Conservation (phyloP, 2,113 vertebrate genomes). For the Hymenochirus boettgeri region DNA sequence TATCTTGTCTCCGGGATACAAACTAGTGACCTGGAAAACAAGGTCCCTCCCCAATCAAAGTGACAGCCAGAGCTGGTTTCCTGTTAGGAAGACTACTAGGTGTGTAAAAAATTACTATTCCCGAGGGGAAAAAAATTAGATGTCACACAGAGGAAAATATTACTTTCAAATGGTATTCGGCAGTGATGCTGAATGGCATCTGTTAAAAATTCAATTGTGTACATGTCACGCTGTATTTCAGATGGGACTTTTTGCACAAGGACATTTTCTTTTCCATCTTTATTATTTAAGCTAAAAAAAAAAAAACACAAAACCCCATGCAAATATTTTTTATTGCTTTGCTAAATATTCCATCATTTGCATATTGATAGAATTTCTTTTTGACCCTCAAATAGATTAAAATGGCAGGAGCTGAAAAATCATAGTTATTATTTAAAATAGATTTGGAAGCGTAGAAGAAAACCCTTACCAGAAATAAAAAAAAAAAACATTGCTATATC, state of each 20-base stretch:
- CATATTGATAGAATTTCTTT: conserved; percentile 38
- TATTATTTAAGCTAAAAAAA: conserved; percentile 41
- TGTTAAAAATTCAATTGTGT: conserved; percentile 67
- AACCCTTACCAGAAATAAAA: not conserved
- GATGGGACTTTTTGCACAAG: conserved; percentile 56
- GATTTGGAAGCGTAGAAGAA: conserved; percentile 17
- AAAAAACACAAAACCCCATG: too few species aligned
- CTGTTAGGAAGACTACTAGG: conserved; percentile 70
- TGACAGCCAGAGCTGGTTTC: conserved; percentile 77
- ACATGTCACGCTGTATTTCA: conserved; percentile 56
- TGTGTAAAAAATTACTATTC: conserved; percentile 90
- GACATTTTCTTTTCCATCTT: conserved; percentile 54
- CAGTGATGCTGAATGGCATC: conserved; percentile 68
- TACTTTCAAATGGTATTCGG: conserved; percentile 79
- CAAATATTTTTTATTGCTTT: conserved; percentile 22
- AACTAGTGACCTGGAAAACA: conserved; percentile 80
- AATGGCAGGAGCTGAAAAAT: conserved; percentile 9
- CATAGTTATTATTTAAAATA: conserved; percentile 37
- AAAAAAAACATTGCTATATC: too few species aligned
- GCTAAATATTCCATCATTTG: conserved; percentile 26
- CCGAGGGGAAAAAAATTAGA: conserved; percentile 76
- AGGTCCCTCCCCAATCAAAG: conserved; percentile 78
- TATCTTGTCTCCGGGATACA: conserved; percentile 75
- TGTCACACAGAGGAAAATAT: conserved; percentile 82
- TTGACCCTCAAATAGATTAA: conserved; percentile 21